Percentiles rank a stretch among this genome's conserved stretches.
phyloP scores from a whole-genome alignment of 2,797 vertebrate genomes.

The Xenentodon cancila region DNA sequence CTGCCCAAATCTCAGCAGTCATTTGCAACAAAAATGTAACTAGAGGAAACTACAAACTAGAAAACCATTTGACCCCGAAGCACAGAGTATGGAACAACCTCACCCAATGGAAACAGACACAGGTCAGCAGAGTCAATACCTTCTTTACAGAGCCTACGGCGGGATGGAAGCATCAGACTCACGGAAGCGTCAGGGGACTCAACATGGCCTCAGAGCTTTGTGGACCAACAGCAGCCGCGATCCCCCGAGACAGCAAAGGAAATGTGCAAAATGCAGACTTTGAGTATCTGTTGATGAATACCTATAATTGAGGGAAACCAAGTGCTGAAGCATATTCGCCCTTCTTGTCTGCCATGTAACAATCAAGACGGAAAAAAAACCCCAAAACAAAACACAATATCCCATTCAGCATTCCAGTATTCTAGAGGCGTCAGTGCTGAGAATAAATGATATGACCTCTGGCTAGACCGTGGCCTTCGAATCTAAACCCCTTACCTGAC shows the following conservation, averaged over 20 bases:
- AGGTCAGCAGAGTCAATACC: conserved; percentile 72
- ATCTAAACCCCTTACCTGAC: conserved; percentile 71
- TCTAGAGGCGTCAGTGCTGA: conserved; percentile 60
- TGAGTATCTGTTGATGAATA: conserved; percentile 72
- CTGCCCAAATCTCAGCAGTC: conserved; percentile 57
- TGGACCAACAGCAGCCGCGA: conserved; percentile 38
- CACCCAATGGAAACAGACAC: conserved; percentile 58
- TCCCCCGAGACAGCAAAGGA: conserved; percentile 28
- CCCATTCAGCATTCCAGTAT: conserved; percentile 29
- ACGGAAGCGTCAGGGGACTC: conserved; percentile 52
- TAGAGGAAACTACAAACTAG: conserved; percentile 77
- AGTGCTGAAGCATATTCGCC: conserved; percentile 25
- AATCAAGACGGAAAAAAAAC: conserved; percentile 24
- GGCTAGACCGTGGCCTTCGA: conserved; percentile 74
- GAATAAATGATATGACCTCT: conserved; percentile 78
- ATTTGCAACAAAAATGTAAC: conserved; percentile 74
- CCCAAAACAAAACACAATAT: not conserved
- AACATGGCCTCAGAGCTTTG: conserved; percentile 63
- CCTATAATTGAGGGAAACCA: conserved; percentile 59
- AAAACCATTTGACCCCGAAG: conserved; percentile 79
- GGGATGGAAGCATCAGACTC: conserved; percentile 51
- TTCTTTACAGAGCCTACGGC: conserved; percentile 72
- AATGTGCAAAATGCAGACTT: conserved; percentile 49
- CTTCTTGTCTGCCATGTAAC: conserved; percentile 21
- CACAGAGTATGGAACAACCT: conserved; percentile 56